Base-by-base conservation (phyloP, 2,113 vertebrate genomes). In the Scophthalmus maximus region DNA sequence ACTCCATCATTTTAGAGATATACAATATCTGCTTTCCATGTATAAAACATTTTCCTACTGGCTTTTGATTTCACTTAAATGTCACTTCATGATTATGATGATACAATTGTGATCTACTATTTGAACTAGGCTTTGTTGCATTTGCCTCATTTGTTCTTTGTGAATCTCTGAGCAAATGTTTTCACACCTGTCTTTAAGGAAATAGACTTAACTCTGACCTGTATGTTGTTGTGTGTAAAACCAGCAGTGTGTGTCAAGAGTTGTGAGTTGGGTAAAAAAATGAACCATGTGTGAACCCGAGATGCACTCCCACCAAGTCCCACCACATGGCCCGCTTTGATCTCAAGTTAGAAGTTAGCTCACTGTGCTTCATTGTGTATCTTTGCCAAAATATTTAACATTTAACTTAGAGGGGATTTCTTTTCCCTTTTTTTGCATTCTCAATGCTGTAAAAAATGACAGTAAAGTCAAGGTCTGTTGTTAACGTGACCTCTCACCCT, bases 401-500 rank as follows among this genome's bases (percentile, higher is more conserved):
- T 18, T 30, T 1, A 18, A 27, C 27, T 46, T 1, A 22, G 3
- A 2, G 50, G 40, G 17, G 12, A 29, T n/a, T n/a, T n/a, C n/a
- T n/a, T n/a, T n/a, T n/a, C n/a, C n/a, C n/a, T n/a, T n/a, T 47
- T 6, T 2, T 20, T 73, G 2, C 14, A 14, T 46, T 27, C 14
- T 36, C 22, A 14, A 40, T 52, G 20, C n/a, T 59, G n/a, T n/a
- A n/a, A n/a, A 26, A 6, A 18, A 23, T 17, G n/a, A 36, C 4
- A 40, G 12, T 52, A 46, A 36, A 8, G 30, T 3, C 36, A 4
- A 8, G 7, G 23, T 18, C 5, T 27, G 7, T 30, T 44, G 11
- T 44, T 12, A 51, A 52, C 6, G 32, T 36, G 5, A 17, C 46
- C 3, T 64, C 85, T 88, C 79, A 93, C 91, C 91, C 73, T 84